A percentile compares a stretch with the other conserved stretches of the same genome.
Conservation (phyloP, 2,888 invertebrate species). For the Drosophila limbata region DNA sequence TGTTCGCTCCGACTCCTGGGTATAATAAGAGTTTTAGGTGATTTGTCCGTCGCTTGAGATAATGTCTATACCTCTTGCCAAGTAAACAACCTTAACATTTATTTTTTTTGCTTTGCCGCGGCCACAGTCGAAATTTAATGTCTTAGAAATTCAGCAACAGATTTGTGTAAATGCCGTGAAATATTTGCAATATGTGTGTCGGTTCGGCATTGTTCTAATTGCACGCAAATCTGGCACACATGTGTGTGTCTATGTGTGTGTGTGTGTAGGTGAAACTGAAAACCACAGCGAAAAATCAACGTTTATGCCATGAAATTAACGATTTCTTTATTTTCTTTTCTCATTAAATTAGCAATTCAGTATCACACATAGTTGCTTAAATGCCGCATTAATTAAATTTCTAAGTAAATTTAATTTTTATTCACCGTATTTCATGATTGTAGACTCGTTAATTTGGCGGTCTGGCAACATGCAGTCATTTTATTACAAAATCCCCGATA, state of each 20-base stretch:
- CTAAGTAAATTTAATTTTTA: conserved; percentile 13
- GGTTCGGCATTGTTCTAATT: conserved; percentile 40
- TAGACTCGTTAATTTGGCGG: conserved; percentile 14
- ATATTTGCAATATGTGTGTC: conserved; percentile 45
- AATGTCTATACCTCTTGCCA: conserved; percentile 12
- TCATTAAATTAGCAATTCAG: conserved; percentile 13
- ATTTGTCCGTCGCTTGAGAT: conserved; percentile 4
- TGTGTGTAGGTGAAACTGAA: conserved; percentile 24
- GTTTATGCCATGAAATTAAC: conserved; percentile 22
- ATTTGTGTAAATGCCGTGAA: conserved; percentile 26
- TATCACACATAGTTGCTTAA: neutral
- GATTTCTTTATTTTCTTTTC: conserved; percentile 19
- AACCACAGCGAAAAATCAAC: conserved; percentile 23
- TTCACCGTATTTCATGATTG: conserved; percentile 6
- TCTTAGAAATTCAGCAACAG: conserved; percentile 38
- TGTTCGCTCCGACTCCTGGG: neutral
- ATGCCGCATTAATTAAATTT: conserved; percentile 38
- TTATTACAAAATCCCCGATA: neutral
- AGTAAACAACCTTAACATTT: conserved; percentile 22
- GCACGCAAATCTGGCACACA: conserved; percentile 28
- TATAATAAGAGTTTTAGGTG: conserved; percentile 6
- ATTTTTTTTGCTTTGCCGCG: conserved; percentile 16
- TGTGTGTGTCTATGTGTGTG: neutral
- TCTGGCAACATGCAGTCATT: conserved; percentile 7
- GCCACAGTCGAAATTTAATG: conserved; percentile 38